These are phyloP conservation scores for Murina feae DNA, from an alignment of 2,113 vertebrate species.

Conservation along the genomic window DNA sequence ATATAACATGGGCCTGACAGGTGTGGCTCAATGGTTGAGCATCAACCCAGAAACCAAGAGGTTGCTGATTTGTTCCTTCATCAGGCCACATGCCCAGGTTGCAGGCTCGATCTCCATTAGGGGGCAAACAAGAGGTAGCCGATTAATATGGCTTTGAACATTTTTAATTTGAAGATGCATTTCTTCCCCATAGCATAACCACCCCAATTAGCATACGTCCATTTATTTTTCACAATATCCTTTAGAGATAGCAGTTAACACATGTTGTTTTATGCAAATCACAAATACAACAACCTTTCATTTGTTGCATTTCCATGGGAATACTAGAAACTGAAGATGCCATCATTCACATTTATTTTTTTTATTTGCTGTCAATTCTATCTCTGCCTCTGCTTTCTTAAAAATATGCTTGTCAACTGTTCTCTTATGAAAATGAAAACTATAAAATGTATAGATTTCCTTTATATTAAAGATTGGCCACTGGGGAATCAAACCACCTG, in stretches of 20 bases:
- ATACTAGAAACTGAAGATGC: constrained; percentile 30
- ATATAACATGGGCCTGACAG: background rate
- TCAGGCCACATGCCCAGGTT: too few relatives aligned
- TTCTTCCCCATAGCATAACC: background rate
- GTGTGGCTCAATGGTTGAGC: too few relatives aligned
- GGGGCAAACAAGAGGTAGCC: too few relatives aligned
- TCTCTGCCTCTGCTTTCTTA: constrained; percentile 3
- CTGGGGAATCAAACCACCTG: constrained; percentile 47
- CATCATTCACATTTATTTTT: constrained; percentile 39
- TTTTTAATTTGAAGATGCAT: background rate
- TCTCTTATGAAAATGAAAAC: constrained; percentile 44
- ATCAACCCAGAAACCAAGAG: too few relatives aligned
- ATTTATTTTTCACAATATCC: constrained; percentile 16
- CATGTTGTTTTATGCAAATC: constrained; percentile 35
- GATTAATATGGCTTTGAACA: background rate
- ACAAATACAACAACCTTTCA: constrained; percentile 34
- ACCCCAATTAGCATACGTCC: background rate
- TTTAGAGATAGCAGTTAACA: background rate
- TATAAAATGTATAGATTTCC: background rate
- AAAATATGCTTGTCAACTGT: constrained; percentile 33
- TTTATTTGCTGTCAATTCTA: constrained; percentile 48
- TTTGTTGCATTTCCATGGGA: constrained; percentile 28
- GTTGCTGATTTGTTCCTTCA: too few relatives aligned
- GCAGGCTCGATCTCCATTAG: too few relatives aligned
- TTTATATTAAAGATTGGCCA: background rate